A percentile compares a stretch with the other conserved stretches of the same genome.
phyloP scores from a whole-genome alignment of 2,113 vertebrate species.

The Pogona vitticeps region DNA sequence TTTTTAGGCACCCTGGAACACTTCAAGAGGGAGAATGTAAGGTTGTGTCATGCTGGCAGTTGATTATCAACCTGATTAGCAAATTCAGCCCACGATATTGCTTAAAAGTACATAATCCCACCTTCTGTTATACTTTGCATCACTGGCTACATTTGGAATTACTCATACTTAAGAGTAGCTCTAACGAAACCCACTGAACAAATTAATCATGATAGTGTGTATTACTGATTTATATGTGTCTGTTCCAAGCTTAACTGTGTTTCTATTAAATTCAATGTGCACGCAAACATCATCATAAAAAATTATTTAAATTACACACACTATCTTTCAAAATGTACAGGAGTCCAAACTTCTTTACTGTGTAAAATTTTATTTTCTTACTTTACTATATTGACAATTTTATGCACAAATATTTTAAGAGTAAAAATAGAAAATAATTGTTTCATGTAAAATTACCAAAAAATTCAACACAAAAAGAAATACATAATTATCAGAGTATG shows the following conservation, averaged over 20 bases:
- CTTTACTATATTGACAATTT: slow-evolving; percentile 82
- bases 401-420: slow-evolving; percentile 83
- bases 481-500: slow-evolving; percentile 77
- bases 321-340: slow-evolving; percentile 44
- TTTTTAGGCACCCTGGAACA: no score
- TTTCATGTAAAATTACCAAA: slow-evolving; percentile 80
- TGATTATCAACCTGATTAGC: no score
- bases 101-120: neutral
- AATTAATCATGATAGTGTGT: no score
- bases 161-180: no score
- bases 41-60: no score
- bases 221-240: neutral
- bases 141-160: no score
- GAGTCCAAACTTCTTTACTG: slow-evolving; percentile 49
- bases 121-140: neutral
- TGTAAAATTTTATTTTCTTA: slow-evolving; percentile 79
- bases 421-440: slow-evolving; percentile 83
- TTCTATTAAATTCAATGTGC: neutral
- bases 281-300: neutral
- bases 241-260: neutral
- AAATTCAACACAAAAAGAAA: slow-evolving; percentile 75
- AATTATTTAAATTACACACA: neutral
- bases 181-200: neutral
- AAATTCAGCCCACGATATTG: neutral
- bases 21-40: no score